These are phyloP conservation scores for Lycodopsis pacificus DNA, from an alignment of 2,797 vertebrate genomes.

Conservation along the genomic window DNA sequence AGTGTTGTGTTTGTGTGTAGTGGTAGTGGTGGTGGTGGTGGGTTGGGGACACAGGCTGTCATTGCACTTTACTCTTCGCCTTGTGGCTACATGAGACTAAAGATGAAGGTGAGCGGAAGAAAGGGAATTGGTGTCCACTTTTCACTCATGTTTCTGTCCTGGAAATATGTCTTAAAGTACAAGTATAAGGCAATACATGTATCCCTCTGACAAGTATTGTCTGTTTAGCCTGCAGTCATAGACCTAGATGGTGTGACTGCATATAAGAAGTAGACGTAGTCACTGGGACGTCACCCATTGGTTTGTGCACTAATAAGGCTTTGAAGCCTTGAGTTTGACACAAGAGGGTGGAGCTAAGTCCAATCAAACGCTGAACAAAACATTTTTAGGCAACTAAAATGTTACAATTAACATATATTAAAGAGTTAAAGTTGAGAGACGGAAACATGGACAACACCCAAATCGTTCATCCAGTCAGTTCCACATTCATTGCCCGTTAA, in stretches of 20 bases:
- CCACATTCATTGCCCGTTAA: neutral
- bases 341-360: neutral
- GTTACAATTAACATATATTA: neutral
- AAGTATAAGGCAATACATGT: neutral
- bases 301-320: neutral
- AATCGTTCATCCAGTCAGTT: neutral
- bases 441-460: too few relatives aligned
- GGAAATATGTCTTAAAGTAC: neutral
- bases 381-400: neutral
- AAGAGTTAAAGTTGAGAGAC: neutral
- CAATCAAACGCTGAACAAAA: neutral
- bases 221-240: neutral
- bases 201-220: neutral
- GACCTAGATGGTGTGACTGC: neutral
- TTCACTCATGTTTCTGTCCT: slow-evolving; percentile 26
- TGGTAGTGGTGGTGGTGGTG: slow-evolving; percentile 37
- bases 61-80: slow-evolving; percentile 66
- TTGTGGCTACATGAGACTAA: slow-evolving; percentile 49
- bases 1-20: slow-evolving; percentile 63
- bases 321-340: neutral
- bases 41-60: slow-evolving; percentile 70
- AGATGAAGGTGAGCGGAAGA: slow-evolving; percentile 36
- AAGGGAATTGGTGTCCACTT: neutral
- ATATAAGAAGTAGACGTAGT: neutral
- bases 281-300: neutral